Conservation (phyloP, 1,140 invertebrate genomes). For the Aricia agestis region DNA sequence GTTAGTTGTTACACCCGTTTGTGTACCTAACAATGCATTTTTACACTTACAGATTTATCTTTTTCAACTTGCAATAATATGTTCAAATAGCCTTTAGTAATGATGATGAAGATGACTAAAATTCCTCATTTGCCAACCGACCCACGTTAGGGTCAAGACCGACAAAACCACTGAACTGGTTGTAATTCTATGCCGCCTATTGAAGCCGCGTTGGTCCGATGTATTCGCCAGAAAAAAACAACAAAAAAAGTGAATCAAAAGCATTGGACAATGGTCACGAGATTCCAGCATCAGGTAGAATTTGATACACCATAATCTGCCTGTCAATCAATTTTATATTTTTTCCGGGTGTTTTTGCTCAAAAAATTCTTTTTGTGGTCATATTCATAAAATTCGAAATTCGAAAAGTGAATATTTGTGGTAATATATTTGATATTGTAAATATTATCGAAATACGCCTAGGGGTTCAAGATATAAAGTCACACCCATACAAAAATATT, state of each 20-base stretch:
- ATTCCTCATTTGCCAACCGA: neutral
- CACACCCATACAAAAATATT: no score
- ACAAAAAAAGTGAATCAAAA: constrained; percentile 64
- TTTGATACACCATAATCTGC: constrained; percentile 58
- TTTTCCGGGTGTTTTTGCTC: constrained; percentile 7
- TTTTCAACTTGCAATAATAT: no score
- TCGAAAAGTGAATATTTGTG: neutral
- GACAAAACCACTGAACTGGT: constrained; percentile 43
- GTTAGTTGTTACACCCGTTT: no score
- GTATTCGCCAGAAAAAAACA: constrained; percentile 45
- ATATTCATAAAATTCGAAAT: neutral
- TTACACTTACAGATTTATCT: no score
- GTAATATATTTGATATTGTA: neutral
- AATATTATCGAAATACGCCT: no score
- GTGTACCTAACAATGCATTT: no score
- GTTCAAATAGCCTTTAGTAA: no score
- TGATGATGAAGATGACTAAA: no score
- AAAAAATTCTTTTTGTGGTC: neutral
- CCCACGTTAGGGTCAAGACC: constrained; percentile 22
- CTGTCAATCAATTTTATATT: constrained; percentile 49
- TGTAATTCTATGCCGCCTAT: constrained; percentile 49
- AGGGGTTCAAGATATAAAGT: no score
- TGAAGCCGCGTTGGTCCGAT: constrained; percentile 45
- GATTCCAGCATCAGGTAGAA: constrained; percentile 63
- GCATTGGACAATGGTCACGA: constrained; percentile 72